A percentile compares a stretch with the other conserved stretches of the same genome.
These are phyloP conservation scores for Petrolisthes cinctipes DNA, from an alignment of 2,888 invertebrate genomes.

Conservation along the genomic window DNA sequence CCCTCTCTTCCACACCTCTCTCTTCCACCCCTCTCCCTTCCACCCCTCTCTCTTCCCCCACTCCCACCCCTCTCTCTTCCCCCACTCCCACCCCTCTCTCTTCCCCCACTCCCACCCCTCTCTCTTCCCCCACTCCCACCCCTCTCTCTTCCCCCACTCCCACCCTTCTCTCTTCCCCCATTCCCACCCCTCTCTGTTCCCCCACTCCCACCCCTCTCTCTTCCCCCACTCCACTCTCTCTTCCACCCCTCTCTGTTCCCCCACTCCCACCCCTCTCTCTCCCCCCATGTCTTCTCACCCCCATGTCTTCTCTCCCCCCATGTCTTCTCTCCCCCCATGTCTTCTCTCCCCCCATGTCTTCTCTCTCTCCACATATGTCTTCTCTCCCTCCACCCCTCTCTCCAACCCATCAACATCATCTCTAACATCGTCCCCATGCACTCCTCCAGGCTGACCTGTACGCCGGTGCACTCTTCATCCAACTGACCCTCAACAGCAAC, in stretches of 20 bases:
- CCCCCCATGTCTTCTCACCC: neutral
- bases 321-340: neutral
- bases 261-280: neutral
- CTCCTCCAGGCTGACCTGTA: slow-evolving; percentile 72
- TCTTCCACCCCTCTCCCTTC: too few relatives aligned
- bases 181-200: neutral
- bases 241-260: neutral
- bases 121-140: too few relatives aligned
- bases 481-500: slow-evolving; percentile 70
- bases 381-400: neutral
- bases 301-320: neutral
- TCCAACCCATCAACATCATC: neutral
- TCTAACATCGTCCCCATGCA: neutral
- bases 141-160: too few relatives aligned
- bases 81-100: neutral
- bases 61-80: neutral
- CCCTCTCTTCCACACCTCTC: too few relatives aligned
- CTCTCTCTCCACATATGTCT: neutral
- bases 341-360: neutral
- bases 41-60: neutral
- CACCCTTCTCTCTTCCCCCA: neutral
- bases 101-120: too few relatives aligned
- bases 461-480: slow-evolving; percentile 74
- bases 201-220: neutral
- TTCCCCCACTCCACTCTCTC: neutral